Base-by-base conservation (phyloP, 1,140 invertebrate genomes). In the Hyles euphorbiae region DNA sequence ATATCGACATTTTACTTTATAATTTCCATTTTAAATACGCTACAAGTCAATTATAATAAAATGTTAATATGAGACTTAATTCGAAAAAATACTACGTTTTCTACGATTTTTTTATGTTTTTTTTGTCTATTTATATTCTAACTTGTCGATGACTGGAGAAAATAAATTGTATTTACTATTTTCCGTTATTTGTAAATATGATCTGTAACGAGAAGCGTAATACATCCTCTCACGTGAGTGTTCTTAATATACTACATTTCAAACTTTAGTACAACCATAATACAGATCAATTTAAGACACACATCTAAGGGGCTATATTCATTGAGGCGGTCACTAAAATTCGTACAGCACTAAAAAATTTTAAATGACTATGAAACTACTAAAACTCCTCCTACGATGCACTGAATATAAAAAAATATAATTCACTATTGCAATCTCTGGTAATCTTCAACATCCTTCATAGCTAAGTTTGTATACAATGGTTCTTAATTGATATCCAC, bases 401-500 rank as follows among this genome's bases (percentile, higher is more conserved):
- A 67, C 72, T 80, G 76, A 71, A 71, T 74, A 83, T 86, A 85
- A 86, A 86, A 87, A 88, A 86, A 88, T 88, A 87, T 81, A 86
- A 81, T 83, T 82, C 74, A 76, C 84, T 88, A 87, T 86, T 88
- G 83, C 78, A 79, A 83, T 83, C 74, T 83, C 75, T 77, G 73
- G 75, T 81, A 78, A 83, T 81, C 63, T 76, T 79, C 70, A 77
- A 59, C 51, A 47, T 60, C 45, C 45, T 59, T 72, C 53, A 61
- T 74, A 67, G 68, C 76, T 81, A 78, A 76, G 76, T 65, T 40
- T 72, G 63, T 71, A 65, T 78, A 73, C 64, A 61, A 74, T 69
- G 66, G 81, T 72, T 44, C 72, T 68, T 68, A 69, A 68, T 78
- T 68, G 72, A 79, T 79, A 76, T 78, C 65, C 80, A 87, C 81